Percentiles rank a stretch among this genome's conserved stretches.
These are phyloP conservation scores for Castor canadensis DNA, from an alignment of 2,113 vertebrate species.

Conservation along the genomic window DNA sequence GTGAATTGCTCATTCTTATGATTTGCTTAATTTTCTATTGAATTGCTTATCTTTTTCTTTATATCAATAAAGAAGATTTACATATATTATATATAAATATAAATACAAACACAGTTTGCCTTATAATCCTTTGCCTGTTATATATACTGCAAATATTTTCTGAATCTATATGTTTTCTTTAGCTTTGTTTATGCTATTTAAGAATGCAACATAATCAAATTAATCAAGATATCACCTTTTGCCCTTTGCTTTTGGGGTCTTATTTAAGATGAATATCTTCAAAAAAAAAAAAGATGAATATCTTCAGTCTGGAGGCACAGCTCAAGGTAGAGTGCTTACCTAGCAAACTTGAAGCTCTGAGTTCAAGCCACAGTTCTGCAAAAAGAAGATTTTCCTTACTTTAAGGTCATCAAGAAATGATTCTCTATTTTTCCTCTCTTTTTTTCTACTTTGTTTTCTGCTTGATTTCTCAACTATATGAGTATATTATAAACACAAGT, in stretches of 20 bases:
- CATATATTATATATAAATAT: neutral
- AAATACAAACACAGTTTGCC: neutral
- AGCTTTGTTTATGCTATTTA: no score
- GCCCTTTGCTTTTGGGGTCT: neutral
- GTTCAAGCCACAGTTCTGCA: no score
- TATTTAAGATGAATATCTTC: neutral
- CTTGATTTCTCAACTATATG: conserved; percentile 4
- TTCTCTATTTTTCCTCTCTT: neutral
- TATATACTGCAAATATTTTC: neutral
- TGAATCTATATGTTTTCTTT: neutral
- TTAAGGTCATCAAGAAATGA: neutral
- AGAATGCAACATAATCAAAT: no score
- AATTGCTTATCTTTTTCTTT: neutral
- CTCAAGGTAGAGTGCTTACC: no score
- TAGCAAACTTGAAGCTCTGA: no score
- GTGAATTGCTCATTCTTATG: neutral
- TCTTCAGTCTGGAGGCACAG: no score
- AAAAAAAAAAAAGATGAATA: no score
- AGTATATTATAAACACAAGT: neutral
- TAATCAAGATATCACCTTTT: neutral
- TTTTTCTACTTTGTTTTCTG: neutral
- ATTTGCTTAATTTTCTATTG: neutral
- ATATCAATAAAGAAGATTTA: neutral
- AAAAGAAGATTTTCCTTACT: no score
- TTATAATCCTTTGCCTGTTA: neutral